A percentile compares a stretch with the other conserved stretches of the same genome.
These are phyloP conservation scores for Sebastes steindachneri DNA, from an alignment of 2,797 vertebrate species.

Conservation along the genomic window DNA sequence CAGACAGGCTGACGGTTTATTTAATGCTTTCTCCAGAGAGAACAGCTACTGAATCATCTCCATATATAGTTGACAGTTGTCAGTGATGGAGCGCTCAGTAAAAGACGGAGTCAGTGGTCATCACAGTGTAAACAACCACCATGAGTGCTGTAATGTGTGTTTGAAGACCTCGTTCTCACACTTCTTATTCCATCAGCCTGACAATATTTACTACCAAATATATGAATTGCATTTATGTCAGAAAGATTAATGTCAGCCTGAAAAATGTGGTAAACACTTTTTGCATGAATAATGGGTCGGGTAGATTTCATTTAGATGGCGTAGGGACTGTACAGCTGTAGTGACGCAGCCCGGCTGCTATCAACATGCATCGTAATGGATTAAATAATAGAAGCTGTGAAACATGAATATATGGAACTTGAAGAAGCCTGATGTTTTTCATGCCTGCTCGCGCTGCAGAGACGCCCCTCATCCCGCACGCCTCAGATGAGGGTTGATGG, in stretches of 20 bases:
- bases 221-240: not conserved
- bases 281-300: constrained; percentile 2
- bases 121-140: not conserved
- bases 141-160: not conserved
- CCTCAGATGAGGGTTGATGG: constrained; percentile 15
- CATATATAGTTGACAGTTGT: too few relatives aligned
- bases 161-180: not conserved
- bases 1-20: too few relatives aligned
- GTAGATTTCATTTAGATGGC: constrained; percentile 6
- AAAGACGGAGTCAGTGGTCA: not conserved
- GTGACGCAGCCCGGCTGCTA: not conserved
- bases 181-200: not conserved
- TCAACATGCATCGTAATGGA: constrained; percentile 1
- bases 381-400: not conserved
- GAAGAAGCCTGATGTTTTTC: not conserved
- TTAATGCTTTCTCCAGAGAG: not conserved
- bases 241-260: not conserved
- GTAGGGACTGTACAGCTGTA: not conserved
- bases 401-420: not conserved
- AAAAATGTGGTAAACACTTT: not conserved
- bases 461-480: not conserved
- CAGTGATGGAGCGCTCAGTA: not conserved
- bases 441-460: not conserved
- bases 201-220: not conserved
- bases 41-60: too few relatives aligned